phyloP scores from a whole-genome alignment of 2,888 invertebrate genomes.

The Volucella zonaria region DNA sequence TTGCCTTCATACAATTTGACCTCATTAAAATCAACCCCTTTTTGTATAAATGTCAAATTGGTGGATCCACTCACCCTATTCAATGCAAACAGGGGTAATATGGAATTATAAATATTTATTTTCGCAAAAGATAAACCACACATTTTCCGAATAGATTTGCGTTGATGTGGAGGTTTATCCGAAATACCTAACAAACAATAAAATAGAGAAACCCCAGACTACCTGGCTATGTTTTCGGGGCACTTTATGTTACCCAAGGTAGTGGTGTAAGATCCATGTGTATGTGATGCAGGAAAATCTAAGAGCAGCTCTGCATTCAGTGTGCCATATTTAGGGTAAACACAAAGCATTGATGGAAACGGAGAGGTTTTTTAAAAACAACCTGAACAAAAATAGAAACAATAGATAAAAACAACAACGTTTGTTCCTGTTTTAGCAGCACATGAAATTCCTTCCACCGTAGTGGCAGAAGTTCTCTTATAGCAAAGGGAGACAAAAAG shows the following conservation, averaged over 20 bases:
- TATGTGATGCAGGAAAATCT: too few relatives aligned
- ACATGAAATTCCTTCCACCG: slow-evolving; percentile 6
- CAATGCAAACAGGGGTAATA: not conserved
- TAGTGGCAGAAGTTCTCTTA: not conserved
- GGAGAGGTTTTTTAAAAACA: not conserved
- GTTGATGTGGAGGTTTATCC: not conserved
- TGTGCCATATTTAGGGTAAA: not conserved
- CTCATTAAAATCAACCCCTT: slow-evolving; percentile 12
- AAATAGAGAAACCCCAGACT: not conserved
- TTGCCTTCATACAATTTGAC: not conserved
- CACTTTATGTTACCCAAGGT: too few relatives aligned
- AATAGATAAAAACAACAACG: not conserved
- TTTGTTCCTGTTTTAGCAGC: slow-evolving; percentile 5
- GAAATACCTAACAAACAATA: not conserved
- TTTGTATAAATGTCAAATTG: not conserved
- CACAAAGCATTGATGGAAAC: not conserved
- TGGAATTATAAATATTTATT: slow-evolving; percentile 45
- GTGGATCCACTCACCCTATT: not conserved
- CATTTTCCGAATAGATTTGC: slow-evolving; percentile 47
- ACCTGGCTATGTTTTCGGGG: too few relatives aligned
- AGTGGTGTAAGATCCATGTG: too few relatives aligned
- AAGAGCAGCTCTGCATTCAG: too few relatives aligned
- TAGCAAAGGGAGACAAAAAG: slow-evolving; percentile 7
- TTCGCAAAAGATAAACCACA: slow-evolving; percentile 33
- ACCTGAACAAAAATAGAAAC: not conserved